These are phyloP conservation scores for Cotesia glomerata DNA, from an alignment of 1,140 invertebrate species.

Conservation along the genomic window DNA sequence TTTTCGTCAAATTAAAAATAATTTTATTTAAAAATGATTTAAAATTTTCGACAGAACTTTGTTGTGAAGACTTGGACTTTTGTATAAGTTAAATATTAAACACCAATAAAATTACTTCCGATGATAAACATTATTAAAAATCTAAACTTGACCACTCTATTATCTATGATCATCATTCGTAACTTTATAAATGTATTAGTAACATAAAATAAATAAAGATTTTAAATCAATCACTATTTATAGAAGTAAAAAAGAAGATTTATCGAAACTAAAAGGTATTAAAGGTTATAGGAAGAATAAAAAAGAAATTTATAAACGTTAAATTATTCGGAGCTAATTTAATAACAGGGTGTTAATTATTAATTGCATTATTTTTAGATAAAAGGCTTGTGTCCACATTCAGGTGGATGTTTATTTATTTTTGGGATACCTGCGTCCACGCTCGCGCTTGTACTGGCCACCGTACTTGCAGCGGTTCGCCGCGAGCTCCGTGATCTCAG, in stretches of 20 bases:
- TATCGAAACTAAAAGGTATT: no score
- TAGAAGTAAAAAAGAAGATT: background rate
- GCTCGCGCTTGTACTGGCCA: slow-evolving; percentile 96
- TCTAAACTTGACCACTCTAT: no score
- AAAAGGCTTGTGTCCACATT: slow-evolving; percentile 11
- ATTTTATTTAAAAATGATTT: no score
- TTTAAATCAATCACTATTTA: slow-evolving; percentile 6
- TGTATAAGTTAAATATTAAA: no score
- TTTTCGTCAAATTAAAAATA: no score
- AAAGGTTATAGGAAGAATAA: background rate
- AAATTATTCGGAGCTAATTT: slow-evolving; percentile 35
- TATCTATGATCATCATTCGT: no score
- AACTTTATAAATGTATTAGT: no score
- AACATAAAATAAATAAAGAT: slow-evolving; percentile 12
- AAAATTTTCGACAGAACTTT: no score
- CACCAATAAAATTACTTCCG: no score
- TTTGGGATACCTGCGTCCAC: slow-evolving; percentile 90
- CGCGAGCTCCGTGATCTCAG: slow-evolving; percentile 98
- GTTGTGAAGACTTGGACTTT: no score
- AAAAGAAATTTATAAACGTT: slow-evolving; percentile 25
- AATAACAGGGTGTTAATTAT: slow-evolving; percentile 23
- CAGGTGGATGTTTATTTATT: slow-evolving; percentile 36
- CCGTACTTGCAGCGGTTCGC: slow-evolving; percentile 97
- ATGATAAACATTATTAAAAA: no score
- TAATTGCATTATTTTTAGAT: slow-evolving; percentile 4